These are phyloP conservation scores for Lucilia cuprina DNA, from an alignment of 1,140 invertebrate genomes.

Conservation along the genomic window DNA sequence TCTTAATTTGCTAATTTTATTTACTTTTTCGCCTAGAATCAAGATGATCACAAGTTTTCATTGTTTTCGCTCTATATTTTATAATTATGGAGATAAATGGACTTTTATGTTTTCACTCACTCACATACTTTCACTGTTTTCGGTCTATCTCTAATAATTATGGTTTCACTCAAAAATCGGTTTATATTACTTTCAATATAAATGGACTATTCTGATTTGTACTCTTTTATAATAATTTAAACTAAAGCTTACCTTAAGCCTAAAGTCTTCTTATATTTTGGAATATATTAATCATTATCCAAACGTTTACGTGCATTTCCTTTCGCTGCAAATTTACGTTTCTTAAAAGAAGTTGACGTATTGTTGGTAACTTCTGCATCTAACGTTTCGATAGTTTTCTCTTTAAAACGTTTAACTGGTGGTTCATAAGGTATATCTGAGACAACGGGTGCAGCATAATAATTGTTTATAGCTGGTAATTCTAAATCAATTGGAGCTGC, in stretches of 20 bases:
- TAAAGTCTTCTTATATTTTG: no score
- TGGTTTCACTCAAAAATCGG: no score
- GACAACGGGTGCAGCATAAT: conserved; percentile 52
- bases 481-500: conserved; percentile 66
- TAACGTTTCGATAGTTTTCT: conserved; percentile 68
- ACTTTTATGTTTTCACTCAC: no score
- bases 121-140: no score
- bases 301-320: conserved; percentile 68
- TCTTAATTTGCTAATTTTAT: no score
- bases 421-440: conserved; percentile 58
- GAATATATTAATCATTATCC: conserved; percentile 59
- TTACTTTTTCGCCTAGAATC: no score
- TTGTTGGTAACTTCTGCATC: conserved; percentile 62
- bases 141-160: no score
- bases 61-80: no score
- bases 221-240: background rate
- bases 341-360: conserved; percentile 68
- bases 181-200: no score
- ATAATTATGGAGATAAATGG: no score
- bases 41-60: no score
- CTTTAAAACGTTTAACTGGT: conserved; percentile 68
- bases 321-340: conserved; percentile 68
- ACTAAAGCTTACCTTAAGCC: background rate
- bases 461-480: conserved; percentile 65
- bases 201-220: no score